These are phyloP conservation scores for Chaenogobius annularis DNA, from an alignment of 2,113 vertebrate species.

Conservation along the genomic window DNA sequence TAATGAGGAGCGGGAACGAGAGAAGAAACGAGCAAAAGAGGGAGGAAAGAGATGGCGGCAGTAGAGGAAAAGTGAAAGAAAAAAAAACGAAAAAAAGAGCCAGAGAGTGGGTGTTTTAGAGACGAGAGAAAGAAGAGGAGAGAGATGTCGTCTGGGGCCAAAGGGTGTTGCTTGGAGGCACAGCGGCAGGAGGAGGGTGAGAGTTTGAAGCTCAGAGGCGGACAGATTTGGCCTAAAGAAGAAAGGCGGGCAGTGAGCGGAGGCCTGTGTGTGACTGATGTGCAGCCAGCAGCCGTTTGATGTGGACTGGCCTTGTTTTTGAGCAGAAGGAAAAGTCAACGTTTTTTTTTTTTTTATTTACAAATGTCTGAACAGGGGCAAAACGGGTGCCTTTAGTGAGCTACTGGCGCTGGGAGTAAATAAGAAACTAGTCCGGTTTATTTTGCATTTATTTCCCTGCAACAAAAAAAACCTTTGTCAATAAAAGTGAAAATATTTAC, in stretches of 20 bases:
- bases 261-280: slow-evolving; percentile 32
- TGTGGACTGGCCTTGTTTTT: slow-evolving; percentile 15
- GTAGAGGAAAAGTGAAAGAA: background rate
- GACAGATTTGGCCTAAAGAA: slow-evolving; percentile 22
- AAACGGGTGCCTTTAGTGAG: background rate
- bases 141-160: slow-evolving; percentile 11
- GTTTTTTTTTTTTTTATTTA: background rate
- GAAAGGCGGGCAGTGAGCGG: slow-evolving; percentile 18
- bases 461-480: no score
- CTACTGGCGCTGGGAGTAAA: background rate
- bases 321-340: background rate
- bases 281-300: slow-evolving; percentile 45
- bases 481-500: no score
- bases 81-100: background rate
- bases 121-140: background rate
- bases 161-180: slow-evolving; percentile 33
- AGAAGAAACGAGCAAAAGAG: background rate
- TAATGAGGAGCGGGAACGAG: background rate
- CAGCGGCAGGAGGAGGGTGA: slow-evolving; percentile 17
- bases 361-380: background rate
- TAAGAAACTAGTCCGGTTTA: background rate
- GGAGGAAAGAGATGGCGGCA: background rate
- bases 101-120: no score
- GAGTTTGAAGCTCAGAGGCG: slow-evolving; percentile 9
- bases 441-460: no score